Base-by-base conservation (phyloP, 2,888 invertebrate species). In the Tyria jacobaeae region DNA sequence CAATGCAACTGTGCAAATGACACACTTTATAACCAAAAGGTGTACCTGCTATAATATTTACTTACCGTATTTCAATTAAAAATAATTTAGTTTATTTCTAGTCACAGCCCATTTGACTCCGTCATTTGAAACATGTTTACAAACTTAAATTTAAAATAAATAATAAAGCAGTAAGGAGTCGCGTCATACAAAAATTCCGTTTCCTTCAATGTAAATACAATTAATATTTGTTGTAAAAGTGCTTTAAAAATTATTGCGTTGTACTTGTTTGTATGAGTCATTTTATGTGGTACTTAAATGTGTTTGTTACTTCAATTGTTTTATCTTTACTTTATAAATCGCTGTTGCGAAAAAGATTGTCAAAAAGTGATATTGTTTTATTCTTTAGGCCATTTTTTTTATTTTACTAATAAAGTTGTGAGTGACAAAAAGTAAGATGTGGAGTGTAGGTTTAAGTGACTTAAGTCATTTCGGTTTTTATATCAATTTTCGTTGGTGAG, bases 1-100 rank as follows among this genome's bases (percentile, higher is more conserved):
- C 17, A 17, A 3, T 21, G 54, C 84, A 82, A 60, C 83, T 83
- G 80, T 61, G 57, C 63, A 82, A 84, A 84, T 83, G 84, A 76
- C 79, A 78, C 9, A 27, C n/a, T 39, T 53, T 21, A 15, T 3
- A 51, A 34, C 39, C 50, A 58, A 35, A 44, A 10, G 15, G 47
- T 34, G 3, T 27, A 27, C 27, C 41, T 49, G 27, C 12, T 27
- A n/a, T 47, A 35, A 27, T 58, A 21, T 53, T 59, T 59, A 44
- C 21, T 12, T 21, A 17, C 44, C 21, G 44, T 44, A 21, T 27
- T 54, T 48, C 48, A 48, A 48, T 37, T 53, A 10, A 35, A 53
- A 60, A 53, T 54, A 49, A 60, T 59, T 17, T n/a, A 54, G 17
- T 41, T 12, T 25, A 39, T 51, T 51, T 27, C 5, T 27, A 54